Evolutionary conservation across 2,797 vertebrate species (phyloP).

Genomic region (Lophius americanus): DNA sequence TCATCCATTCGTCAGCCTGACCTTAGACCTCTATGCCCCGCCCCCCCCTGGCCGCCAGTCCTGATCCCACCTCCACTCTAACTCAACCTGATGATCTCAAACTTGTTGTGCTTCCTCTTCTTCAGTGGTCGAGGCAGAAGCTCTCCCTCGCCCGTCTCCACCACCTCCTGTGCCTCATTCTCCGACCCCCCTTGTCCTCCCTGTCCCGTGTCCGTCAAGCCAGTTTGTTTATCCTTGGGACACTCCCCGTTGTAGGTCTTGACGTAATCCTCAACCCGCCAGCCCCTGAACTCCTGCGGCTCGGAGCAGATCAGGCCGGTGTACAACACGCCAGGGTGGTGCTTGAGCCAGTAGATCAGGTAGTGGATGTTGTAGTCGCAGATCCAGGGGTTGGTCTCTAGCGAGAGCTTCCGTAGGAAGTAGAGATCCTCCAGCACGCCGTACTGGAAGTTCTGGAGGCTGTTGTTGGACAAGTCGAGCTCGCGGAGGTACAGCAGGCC

Average conservation of each 20-base stretch:
- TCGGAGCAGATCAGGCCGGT: slow-evolving; percentile 88
- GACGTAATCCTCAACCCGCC: slow-evolving; percentile 93
- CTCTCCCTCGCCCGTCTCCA: slow-evolving; percentile 79
- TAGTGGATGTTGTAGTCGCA: slow-evolving; percentile 99
- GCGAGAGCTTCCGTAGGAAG: slow-evolving; percentile 89
- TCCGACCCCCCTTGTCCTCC: slow-evolving; percentile 47
- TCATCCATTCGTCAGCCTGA: slow-evolving; percentile 16
- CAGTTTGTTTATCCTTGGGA: slow-evolving; percentile 88
- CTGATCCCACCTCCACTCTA: slow-evolving; percentile 46
- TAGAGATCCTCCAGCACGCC: slow-evolving; percentile 95
- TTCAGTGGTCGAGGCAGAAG: slow-evolving; percentile 64
- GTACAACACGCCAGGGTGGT: slow-evolving; percentile 89
- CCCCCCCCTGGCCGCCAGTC: too few species aligned
- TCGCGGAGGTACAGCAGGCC: slow-evolving; percentile 91
- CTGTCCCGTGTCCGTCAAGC: slow-evolving; percentile 70
- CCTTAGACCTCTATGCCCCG: slow-evolving; percentile 1
- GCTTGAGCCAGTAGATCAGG: slow-evolving; percentile 96
- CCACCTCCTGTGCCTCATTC: slow-evolving; percentile 77
- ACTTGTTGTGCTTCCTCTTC: slow-evolving; percentile 59
- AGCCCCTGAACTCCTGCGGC: slow-evolving; percentile 91
- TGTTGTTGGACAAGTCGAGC: slow-evolving; percentile 96
- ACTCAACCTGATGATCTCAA: slow-evolving; percentile 80
- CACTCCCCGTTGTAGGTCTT: slow-evolving; percentile 97
- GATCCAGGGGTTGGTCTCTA: slow-evolving; percentile 94
- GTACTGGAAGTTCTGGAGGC: slow-evolving; percentile 90